Base-by-base conservation (phyloP, 2,797 vertebrate genomes). In the Erethizon dorsatum region DNA sequence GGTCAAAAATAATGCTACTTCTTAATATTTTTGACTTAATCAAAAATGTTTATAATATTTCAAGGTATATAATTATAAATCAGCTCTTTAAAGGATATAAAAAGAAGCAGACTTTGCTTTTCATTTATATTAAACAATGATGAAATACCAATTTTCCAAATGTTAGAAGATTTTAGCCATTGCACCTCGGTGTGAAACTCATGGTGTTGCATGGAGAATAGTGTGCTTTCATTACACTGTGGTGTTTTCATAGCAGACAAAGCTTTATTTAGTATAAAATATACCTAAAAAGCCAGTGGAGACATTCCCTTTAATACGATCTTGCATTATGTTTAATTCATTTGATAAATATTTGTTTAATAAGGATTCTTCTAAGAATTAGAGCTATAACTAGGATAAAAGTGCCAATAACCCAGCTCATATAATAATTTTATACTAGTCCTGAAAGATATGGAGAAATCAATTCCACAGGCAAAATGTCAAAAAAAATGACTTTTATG, bases 1-100 rank as follows among this genome's bases (percentile, higher is more conserved):
- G 33, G 6, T 18, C 2, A 96, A 94, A 94, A 91, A 67, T 52
- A 57, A 96, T 71, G 93, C 41, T 52, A 37, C 5, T 28, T 93
- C 11, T 65, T 86, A 50, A 92, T 28, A 69, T 69, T 84, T 96
- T 88, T 11, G 82, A 56, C 45, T n/a, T n/a, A 88, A 71, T 5
- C 1, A 63, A 86, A 94, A 28, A 80, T 41, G 3, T 5, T 90
- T 22, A 31, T 54, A 71, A 54, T 0, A 47, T 84, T 88, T 82
- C 84, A 47, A 63, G 37, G 45, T 91, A 14, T 26, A n/a, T 50
- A 84, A 37, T 65, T 95, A 50, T 84, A 87, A 88, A 63, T 57
- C 79, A 75, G 37, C 15, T 56, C n/a, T 88, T 4, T 17, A 84
- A 52, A 37, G 0, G 31, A 75, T n/a, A 63, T 0, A 88, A 77